Evolutionary conservation across 1,140 invertebrate species (phyloP), one percentile per base, ranked within the genome.

Genomic region (Oryzaephilus surinamensis): DNA sequence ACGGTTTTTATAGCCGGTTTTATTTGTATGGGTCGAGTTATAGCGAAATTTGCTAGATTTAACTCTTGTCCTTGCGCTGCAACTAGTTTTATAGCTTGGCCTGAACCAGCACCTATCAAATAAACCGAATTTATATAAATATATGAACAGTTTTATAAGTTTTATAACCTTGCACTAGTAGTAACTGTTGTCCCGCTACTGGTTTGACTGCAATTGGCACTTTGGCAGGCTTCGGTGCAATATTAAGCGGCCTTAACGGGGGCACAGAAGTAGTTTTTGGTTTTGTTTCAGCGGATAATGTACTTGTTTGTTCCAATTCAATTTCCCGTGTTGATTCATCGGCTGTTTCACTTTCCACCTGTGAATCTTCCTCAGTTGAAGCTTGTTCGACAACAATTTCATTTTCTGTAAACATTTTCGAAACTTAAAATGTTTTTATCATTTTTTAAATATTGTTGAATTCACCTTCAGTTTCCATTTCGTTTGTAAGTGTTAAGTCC

Each of bases 171-270:
- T 58, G 59, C 4, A 60, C 29, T 19, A 60, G 38, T 19, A 60
- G 40, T 33, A 60, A 30, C 32, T 54, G 57, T 41, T 59, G 55
- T 7, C 56, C 58, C 7, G 43, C 32, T 11, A 54, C 40, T 6
- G 56, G 42, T 48, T 61, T 61, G 18, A 58, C 46, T n/a, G 57
- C 41, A 8, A 61, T 46, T 13, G 60, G 56, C 12, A 61, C 41
- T 40, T 59, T 58, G 24, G 55, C 39, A 26, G 60, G 61, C 48
- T 63, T 63, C 6, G 61, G 61, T 10, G 61, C 61, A 33, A 63
- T 63, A 14, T 54, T 58, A n/a, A 63, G 41, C 13, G 57, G 58
- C 32, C 59, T 40, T 27, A 61, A 47, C 11, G 57, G 61, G 12
- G 59, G 60, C 4, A 63, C 47, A 24, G 8, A n/a, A 3, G 23